phyloP scores from a whole-genome alignment of 2,113 vertebrate species.

The Origma solitaria region DNA sequence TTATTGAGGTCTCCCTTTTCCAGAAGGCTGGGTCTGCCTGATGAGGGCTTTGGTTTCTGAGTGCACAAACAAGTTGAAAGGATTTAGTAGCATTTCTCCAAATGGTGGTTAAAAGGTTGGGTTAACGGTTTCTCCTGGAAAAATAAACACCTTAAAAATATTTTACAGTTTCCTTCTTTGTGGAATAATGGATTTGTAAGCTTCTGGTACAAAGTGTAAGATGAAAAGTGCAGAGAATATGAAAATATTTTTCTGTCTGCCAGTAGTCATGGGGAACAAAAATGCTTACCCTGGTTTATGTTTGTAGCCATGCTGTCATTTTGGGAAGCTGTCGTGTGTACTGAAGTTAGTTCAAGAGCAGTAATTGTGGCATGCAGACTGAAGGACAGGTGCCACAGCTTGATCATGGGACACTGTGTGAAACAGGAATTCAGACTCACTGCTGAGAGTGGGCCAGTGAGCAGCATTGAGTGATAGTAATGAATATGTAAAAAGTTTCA shows the following conservation, averaged over 20 bases:
- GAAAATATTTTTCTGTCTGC: background rate
- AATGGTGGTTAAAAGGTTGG: background rate
- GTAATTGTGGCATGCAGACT: background rate
- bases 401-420: background rate
- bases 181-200: background rate
- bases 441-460: background rate
- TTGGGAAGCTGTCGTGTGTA: background rate
- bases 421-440: background rate
- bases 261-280: background rate
- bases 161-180: background rate
- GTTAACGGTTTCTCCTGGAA: background rate
- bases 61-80: background rate
- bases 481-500: background rate
- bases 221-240: background rate
- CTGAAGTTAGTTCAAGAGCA: background rate
- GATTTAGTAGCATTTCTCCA: background rate
- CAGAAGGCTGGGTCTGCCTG: background rate
- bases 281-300: background rate
- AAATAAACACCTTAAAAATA: background rate
- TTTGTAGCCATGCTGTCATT: background rate
- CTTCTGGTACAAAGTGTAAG: background rate
- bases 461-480: background rate
- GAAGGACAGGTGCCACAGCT: background rate
- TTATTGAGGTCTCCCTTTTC: rapidly evolving
- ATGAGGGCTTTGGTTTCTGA: background rate